A percentile compares a stretch with the other conserved stretches of the same genome.
Conservation (phyloP, 2,888 invertebrate genomes). For the Periphyllus acericola region DNA sequence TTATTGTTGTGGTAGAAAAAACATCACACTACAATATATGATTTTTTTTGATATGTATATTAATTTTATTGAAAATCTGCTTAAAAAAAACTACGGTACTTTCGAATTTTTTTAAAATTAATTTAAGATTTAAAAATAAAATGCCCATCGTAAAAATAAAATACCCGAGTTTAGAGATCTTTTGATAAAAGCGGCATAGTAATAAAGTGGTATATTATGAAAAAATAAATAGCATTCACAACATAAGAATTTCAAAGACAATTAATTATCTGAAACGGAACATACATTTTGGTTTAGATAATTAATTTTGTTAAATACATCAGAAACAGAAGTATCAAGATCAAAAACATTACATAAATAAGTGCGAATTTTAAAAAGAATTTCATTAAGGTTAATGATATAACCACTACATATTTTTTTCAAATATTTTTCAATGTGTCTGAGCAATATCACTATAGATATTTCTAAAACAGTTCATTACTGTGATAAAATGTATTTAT, state of each 20-base stretch:
- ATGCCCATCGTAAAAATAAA: not conserved
- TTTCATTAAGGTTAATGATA: not conserved
- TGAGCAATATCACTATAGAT: no score
- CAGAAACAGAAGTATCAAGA: not conserved
- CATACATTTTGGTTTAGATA: not conserved
- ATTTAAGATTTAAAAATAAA: no score
- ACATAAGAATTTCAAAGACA: not conserved
- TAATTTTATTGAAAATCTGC: no score
- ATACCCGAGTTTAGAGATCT: not conserved
- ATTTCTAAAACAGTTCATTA: no score
- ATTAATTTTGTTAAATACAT: not conserved
- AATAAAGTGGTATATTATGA: not conserved
- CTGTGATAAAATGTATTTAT: no score
- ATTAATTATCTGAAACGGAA: not conserved
- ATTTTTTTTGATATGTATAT: no score
- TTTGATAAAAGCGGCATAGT: not conserved
- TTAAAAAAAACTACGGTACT: no score
- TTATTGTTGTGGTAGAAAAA: no score
- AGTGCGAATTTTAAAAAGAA: not conserved
- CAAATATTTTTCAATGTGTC: no score
- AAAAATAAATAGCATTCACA: not conserved
- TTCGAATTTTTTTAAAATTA: no score
- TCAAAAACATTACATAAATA: not conserved
- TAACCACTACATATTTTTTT: not conserved
- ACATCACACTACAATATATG: no score